Base-by-base conservation (phyloP, 2,797 vertebrate species). In the Rhadinocentrus ornatus region DNA sequence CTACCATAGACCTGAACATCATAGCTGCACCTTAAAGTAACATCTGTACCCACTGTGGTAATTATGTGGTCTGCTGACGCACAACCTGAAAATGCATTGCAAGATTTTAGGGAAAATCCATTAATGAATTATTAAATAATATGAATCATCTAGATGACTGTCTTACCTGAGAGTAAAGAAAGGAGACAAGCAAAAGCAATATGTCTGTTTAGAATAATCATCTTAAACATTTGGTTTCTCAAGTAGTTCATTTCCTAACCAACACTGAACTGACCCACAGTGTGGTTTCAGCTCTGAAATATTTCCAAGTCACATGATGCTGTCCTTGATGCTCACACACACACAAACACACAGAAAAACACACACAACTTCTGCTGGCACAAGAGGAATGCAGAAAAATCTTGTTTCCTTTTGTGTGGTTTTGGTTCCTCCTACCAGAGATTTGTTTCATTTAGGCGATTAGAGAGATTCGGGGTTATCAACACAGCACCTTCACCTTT, bases 1-100 rank as follows among this genome's bases (percentile, higher is more conserved):
- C 31, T 22, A 2, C 90, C 90, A 0, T 73, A 27, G 48, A 56
- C 7, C 6, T 20, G 0, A 1, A 86, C 75, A 0, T 12, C 31
- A 71, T 96, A 97, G 24, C 0, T 68, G 83, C 96, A 97, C 4
- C 74, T 84, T 57, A 97, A 76, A 0, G 82, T 80, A 15, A 94
- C 63, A 16, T 93, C 61, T 81, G 87, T 60, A 39, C 96, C 96
- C 39, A 89, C 85, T 3, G 63, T 84, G n/a, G 86, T 90, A 32
- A 29, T 58, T 26, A 91, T 73, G 8, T 0, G 2, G 0, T n/a
- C 56, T 11, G 3, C 58, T 0, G n/a, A 83, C n/a, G 41, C 66
- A 37, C 52, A 34, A 60, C 71, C 91, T 90, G 62, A 55, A 67
- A 80, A 62, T 10, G 26, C 10, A 55, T 24, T 15, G 15, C 44